Evolutionary conservation across 2,113 vertebrate species (phyloP), one percentile per base, ranked within the genome.

Genomic region (Panthera tigris): DNA sequence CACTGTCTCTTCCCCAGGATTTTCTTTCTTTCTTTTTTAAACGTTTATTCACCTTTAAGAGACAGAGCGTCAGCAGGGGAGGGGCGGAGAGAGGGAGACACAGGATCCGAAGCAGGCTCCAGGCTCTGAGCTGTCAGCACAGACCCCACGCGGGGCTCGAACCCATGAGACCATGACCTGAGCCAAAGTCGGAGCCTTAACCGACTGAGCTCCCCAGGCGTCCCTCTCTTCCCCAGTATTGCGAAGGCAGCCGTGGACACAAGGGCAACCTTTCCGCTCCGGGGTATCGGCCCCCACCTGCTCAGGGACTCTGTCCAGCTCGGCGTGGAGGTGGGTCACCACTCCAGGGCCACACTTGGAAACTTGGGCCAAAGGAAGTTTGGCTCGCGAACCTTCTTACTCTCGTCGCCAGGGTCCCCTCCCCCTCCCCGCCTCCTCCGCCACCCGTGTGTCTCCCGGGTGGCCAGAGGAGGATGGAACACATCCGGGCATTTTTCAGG

Each of bases 371-470:
- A 88, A 81, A 45, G n/a, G 45, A 36, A 39, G 19, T 39, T 25
- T 69, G 52, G 33, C 68, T 84, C 29, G 1, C 61, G 73, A 50
- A 12, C 31, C 25, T 63, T 39, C 61, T 33, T 41, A 18, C n/a
- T 78, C n/a, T 50, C 7, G 21, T 45, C n/a, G 45, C 63, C 68
- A 71, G 25, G 50, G 45, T 14, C 29, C 39, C 4, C 21, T 29
- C 23, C 3, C 8, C 33, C 3, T 33, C 19, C 13, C 48, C 10
- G 0, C 0, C 29, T 71, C 21, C 45, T 11, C 6, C 13, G 18
- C 23, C 36, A 29, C 7, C 0, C 0, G 9, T 13, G 18, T 23
- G 41, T 29, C 68, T 68, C 39, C 79, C 39, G 8, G 48, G 41
- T 79, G 31, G 85, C 68, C 16, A 5, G 12, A 16, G 19, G 65